These are phyloP conservation scores for Arctia plantaginis DNA, from an alignment of 2,888 invertebrate genomes.

Conservation along the genomic window DNA sequence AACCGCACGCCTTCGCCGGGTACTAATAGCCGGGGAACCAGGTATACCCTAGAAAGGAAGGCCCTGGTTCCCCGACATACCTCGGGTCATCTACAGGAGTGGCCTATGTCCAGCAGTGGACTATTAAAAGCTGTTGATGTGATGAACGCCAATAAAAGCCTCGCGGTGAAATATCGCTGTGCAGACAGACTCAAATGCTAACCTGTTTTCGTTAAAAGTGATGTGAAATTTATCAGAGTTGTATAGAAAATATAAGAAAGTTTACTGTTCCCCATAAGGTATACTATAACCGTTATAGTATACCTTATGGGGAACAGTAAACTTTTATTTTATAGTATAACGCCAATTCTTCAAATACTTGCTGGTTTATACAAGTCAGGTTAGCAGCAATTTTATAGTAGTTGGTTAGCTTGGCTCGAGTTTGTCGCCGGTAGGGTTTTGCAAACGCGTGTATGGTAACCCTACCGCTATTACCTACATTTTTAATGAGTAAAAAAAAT, in stretches of 20 bases:
- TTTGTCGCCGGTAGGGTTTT: conserved; percentile 11
- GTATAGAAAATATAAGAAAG: not conserved
- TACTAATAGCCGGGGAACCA: no score
- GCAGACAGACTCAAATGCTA: not conserved
- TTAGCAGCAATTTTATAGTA: conserved; percentile 1
- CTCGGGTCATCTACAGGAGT: no score
- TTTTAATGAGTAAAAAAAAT: not conserved
- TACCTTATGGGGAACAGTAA: not conserved
- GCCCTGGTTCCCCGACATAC: no score
- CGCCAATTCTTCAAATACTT: conserved; percentile 14
- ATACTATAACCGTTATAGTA: no score
- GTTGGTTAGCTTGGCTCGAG: not conserved
- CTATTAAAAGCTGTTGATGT: no score
- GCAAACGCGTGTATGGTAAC: conserved; percentile 19
- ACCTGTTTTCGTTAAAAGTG: not conserved
- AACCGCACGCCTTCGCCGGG: no score
- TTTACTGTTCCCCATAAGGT: not conserved
- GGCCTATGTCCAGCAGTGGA: no score
- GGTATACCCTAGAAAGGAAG: no score
- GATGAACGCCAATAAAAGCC: no score
- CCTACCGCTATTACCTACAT: not conserved
- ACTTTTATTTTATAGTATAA: no score
- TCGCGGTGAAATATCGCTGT: no score
- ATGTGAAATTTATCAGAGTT: not conserved
- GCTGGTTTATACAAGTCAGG: not conserved